Percentiles rank a stretch among this genome's conserved stretches.
phyloP scores from a whole-genome alignment of 1,140 invertebrate genomes.

The Chymomyza costata region DNA sequence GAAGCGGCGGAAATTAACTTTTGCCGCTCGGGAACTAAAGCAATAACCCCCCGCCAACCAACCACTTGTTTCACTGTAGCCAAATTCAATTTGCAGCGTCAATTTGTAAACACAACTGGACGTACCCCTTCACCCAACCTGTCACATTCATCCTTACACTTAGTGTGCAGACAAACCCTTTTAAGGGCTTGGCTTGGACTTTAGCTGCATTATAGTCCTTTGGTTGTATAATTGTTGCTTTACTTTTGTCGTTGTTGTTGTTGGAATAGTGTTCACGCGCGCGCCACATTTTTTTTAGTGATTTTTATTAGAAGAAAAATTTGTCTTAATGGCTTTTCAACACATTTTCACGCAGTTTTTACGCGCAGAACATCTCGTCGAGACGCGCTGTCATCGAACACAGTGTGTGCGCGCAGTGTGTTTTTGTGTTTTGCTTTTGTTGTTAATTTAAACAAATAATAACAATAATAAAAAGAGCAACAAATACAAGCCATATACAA shows the following conservation, averaged over 20 bases:
- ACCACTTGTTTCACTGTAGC: slow-evolving; percentile 55
- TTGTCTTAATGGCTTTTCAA: slow-evolving; percentile 36
- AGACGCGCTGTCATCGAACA: slow-evolving; percentile 35
- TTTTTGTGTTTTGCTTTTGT: not conserved
- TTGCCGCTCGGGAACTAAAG: slow-evolving; percentile 16
- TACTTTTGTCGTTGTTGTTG: slow-evolving; percentile 7
- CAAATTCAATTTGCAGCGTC: slow-evolving; percentile 60
- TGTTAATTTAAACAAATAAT: slow-evolving; percentile 68
- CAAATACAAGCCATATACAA: slow-evolving; percentile 65
- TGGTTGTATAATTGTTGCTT: slow-evolving; percentile 23
- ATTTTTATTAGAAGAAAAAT: slow-evolving; percentile 8
- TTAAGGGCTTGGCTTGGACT: slow-evolving; percentile 65
- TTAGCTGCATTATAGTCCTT: slow-evolving; percentile 29
- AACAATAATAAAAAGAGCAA: slow-evolving; percentile 61
- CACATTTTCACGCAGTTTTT: slow-evolving; percentile 23
- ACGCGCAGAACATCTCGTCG: not conserved
- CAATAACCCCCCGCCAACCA: slow-evolving; percentile 23
- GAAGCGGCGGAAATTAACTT: slow-evolving; percentile 58
- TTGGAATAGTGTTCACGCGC: slow-evolving; percentile 11
- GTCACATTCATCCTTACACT: not conserved
- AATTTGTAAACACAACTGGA: slow-evolving; percentile 56
- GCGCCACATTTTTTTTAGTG: slow-evolving; percentile 1
- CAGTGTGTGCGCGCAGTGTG: not conserved
- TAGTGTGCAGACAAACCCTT: slow-evolving; percentile 25
- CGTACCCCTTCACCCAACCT: not conserved